Evolutionary conservation across 1,140 invertebrate genomes (phyloP), one percentile per base, ranked within the genome.

Genomic region (Drosophila neocordata): DNA sequence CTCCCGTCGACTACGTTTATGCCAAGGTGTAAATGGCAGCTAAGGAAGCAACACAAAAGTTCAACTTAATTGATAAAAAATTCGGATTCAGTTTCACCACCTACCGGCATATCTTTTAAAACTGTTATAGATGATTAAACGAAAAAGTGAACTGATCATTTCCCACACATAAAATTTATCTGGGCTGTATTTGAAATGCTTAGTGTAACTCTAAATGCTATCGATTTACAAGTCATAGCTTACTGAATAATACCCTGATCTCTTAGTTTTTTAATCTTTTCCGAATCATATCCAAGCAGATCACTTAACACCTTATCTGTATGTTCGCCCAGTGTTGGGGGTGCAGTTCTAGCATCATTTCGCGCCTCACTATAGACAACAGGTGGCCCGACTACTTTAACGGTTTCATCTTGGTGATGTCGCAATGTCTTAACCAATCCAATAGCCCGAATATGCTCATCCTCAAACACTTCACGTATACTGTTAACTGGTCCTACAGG

Each of bases 401-500:
- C 92, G 53, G 91, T 93, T 0, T 95, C 96, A 37, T 94, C 94
- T 52, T 92, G 92, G 0, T 95, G 92, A 93, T 98, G 96, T 1
- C 94, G 88, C 62, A 98, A 79, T 60, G 95, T 95, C 92, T 97
- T 94, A 1, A 98, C 96, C 64, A 98, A 87, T 12, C 93, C 93
- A 77, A 96, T 95, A 15, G 95, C 92, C 73, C 95, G 93, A 0
- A 98, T 94, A 92, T 99, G 97, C 5, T 95, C 95, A 93, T 99
- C 97, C 53, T 95, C 93, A 90, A 99, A 99, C 0, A 97, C 96
- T 92, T 98, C 94, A 63, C 94, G 92, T 85, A 99, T 95, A 12
- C 93, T 95, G 92, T 99, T 99, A 0, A 99, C 94, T 0, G 97
- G 97, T 0, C 97, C 98, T 91, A 95, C 96, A 2, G 98, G 97